Conservation (phyloP, 1,140 invertebrate species). For the Aricia agestis region DNA sequence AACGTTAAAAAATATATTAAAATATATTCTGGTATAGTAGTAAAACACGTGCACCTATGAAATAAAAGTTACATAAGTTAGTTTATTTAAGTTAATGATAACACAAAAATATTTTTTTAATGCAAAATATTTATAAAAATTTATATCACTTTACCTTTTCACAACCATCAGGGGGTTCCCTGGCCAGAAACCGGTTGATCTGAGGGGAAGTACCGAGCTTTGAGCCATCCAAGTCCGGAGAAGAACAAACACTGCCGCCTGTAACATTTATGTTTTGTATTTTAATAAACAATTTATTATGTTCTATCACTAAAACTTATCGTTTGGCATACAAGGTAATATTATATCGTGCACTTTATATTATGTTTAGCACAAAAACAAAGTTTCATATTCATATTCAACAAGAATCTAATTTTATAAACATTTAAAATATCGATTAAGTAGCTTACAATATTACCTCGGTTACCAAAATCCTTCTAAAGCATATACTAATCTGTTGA, state of each 20-base stretch:
- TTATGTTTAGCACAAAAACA: too few relatives aligned
- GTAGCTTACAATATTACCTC: background rate
- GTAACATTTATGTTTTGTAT: constrained; percentile 26
- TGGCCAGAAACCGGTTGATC: constrained; percentile 88
- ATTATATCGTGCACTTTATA: too few relatives aligned
- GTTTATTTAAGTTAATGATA: too few relatives aligned
- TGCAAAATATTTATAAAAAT: too few relatives aligned
- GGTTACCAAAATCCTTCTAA: background rate
- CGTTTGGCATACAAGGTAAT: background rate
- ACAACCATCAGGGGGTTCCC: constrained; percentile 92
- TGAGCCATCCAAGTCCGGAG: constrained; percentile 69
- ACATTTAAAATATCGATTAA: too few relatives aligned
- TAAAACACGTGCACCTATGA: too few relatives aligned
- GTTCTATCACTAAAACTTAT: background rate
- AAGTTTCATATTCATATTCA: too few relatives aligned
- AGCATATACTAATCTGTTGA: constrained; percentile 15
- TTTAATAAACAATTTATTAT: background rate
- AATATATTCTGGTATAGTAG: too few relatives aligned
- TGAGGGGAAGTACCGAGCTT: constrained; percentile 85
- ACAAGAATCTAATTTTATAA: too few relatives aligned
- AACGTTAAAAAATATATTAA: too few relatives aligned
- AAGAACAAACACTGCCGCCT: constrained; percentile 75
- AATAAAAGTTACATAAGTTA: too few relatives aligned
- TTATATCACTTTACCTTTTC: constrained; percentile 78
- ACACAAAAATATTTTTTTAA: too few relatives aligned